phyloP scores from a whole-genome alignment of 2,797 vertebrate genomes.

The Betta splendens region DNA sequence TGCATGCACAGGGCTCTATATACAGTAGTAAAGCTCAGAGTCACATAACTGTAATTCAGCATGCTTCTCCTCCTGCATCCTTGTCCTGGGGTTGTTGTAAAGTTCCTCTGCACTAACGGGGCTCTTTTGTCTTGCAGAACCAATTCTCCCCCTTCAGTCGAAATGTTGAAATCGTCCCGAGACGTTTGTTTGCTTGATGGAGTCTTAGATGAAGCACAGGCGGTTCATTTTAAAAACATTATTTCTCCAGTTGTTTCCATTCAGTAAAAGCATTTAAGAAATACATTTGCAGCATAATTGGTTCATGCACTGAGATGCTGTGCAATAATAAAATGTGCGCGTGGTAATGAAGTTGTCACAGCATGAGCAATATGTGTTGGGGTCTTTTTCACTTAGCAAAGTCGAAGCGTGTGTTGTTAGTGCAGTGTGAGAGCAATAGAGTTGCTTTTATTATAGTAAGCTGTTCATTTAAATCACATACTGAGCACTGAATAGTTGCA shows the following conservation, averaged over 20 bases:
- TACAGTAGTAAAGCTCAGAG: too few relatives aligned
- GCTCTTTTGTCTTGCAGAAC: constrained; percentile 13
- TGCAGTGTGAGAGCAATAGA: not conserved
- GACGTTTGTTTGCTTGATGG: constrained; percentile 5
- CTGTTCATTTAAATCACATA: constrained; percentile 28
- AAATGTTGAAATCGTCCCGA: constrained; percentile 5
- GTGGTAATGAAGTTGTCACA: constrained; percentile 24
- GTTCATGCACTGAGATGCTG: constrained; percentile 24
- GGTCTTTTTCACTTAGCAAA: constrained; percentile 14
- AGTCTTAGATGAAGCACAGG: constrained; percentile 4
- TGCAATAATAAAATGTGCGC: constrained; percentile 10
- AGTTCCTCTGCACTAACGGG: constrained; percentile 10
- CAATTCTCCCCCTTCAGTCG: not conserved
- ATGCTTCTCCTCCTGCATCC: constrained; percentile 6
- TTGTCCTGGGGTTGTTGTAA: constrained; percentile 3
- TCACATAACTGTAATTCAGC: too few relatives aligned
- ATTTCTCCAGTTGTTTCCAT: not conserved
- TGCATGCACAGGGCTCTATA: too few relatives aligned
- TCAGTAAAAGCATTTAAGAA: constrained; percentile 10
- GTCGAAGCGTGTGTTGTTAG: constrained; percentile 10
- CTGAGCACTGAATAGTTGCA: constrained; percentile 19
- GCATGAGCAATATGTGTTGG: constrained; percentile 11
- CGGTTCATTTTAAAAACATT: constrained; percentile 17
- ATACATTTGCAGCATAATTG: constrained; percentile 17
- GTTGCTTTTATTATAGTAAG: constrained; percentile 16